phyloP scores from a whole-genome alignment of 2,888 invertebrate genomes.

The Coremacera marginata region DNA sequence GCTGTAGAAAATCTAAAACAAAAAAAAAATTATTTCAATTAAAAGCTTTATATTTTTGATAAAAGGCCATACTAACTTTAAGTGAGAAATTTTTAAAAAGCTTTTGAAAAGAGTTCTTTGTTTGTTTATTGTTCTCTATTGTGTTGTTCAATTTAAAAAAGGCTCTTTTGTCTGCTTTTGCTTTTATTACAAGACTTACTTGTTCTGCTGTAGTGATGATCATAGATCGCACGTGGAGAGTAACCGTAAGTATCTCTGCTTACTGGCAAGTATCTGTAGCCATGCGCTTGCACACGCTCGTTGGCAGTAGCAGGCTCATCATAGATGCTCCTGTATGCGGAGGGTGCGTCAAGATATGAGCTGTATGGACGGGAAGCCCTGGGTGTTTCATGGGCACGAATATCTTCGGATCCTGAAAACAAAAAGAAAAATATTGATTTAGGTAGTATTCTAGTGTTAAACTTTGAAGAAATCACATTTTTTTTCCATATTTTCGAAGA shows the following conservation, averaged over 20 bases:
- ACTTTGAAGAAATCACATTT: too few relatives aligned
- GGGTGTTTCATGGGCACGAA: conserved; percentile 88
- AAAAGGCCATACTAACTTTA: neutral
- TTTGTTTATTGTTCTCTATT: neutral
- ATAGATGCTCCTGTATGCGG: conserved; percentile 87
- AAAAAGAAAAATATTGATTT: neutral
- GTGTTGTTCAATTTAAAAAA: neutral
- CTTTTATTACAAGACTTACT: conserved; percentile 75
- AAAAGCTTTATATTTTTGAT: too few relatives aligned
- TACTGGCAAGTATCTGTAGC: conserved; percentile 91
- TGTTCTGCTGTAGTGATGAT: conserved; percentile 89
- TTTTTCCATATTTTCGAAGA: too few relatives aligned
- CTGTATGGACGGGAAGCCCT: conserved; percentile 77
- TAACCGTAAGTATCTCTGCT: conserved; percentile 92
- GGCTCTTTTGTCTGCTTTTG: conserved; percentile 1
- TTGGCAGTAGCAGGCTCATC: conserved; percentile 85
- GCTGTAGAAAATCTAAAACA: neutral
- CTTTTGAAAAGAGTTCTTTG: neutral
- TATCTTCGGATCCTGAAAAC: conserved; percentile 85
- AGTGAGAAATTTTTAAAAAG: neutral
- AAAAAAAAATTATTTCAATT: neutral
- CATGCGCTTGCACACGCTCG: conserved; percentile 87
- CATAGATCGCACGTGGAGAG: conserved; percentile 88
- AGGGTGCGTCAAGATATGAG: conserved; percentile 79
- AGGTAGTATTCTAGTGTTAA: too few relatives aligned